Evolutionary conservation across 2,888 invertebrate species (phyloP), one percentile per base, ranked within the genome.

Genomic region (Cylindroiulus punctatus): DNA sequence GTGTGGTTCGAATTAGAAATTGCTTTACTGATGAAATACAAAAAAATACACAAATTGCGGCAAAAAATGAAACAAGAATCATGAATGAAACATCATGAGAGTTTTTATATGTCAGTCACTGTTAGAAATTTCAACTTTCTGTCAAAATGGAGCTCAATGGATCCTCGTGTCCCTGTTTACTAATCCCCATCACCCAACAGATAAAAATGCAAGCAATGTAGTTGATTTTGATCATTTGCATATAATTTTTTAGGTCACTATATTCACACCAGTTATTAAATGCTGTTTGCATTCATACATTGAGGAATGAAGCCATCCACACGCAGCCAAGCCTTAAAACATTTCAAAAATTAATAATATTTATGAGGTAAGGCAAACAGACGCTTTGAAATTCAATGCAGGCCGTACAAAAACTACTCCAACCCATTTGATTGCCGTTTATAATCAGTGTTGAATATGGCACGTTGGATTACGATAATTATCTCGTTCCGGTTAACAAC

Each of bases 281-380:
- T 52, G 14, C 52, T n/a, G 52, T 7, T 19, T n/a, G n/a, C 8
- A n/a, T n/a, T 7, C n/a, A 52, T 52, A 17, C 19, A 19, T 19
- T n/a, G 52, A 19, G 44, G 44, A 44, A 44, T 14, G 47, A 47
- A 12, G 47, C 47, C 47, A 47, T 47, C 47, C 17, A n/a, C n/a
- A n/a, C n/a, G 52, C 52, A 52, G n/a, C 52, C 52, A 52, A 52
- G 52, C 52, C 52, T 52, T n/a, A 52, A 52, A 52, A 52, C 52
- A 52, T 52, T 19, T n/a, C n/a, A n/a, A 7, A n/a, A 52, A 19
- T 52, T 52, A 5, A 52, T n/a, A 2, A 4, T 52, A n/a, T 52
- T 52, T n/a, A 52, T 52, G n/a, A 52, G 47, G 12, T 47, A 19
- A 47, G 8, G 4, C 47, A 47, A 47, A 52, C 8, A n/a, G 52